A percentile compares a stretch with the other conserved stretches of the same genome.
phyloP scores from a whole-genome alignment of 2,797 vertebrate species.

The Tapera naevia region DNA sequence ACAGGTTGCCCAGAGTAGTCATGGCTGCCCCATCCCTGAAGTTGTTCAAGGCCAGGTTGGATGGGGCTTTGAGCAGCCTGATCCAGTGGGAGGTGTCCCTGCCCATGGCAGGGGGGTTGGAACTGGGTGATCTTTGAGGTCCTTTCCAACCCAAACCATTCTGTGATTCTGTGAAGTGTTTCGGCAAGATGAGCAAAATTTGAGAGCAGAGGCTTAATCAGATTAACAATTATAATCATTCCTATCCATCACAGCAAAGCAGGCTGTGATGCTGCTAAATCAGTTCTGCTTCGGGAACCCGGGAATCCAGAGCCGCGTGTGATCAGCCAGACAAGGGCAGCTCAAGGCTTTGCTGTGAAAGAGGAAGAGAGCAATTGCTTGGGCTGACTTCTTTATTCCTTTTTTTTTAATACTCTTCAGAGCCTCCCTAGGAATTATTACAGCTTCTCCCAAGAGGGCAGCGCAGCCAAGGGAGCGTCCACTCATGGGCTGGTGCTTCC shows the following conservation, averaged over 20 bases:
- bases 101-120: too few species aligned
- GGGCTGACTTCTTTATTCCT: background rate
- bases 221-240: constrained; percentile 8
- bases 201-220: background rate
- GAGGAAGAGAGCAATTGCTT: background rate
- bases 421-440: constrained; percentile 18
- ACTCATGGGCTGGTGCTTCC: background rate
- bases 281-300: background rate
- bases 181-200: background rate
- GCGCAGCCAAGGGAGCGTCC: background rate
- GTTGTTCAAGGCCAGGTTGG: too few species aligned
- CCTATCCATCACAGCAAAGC: background rate
- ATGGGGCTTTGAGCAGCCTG: too few species aligned
- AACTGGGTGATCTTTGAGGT: too few species aligned
- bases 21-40: too few species aligned
- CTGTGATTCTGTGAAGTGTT: too few species aligned
- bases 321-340: background rate
- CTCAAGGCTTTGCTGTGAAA: background rate
- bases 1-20: too few species aligned
- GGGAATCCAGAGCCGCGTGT: background rate
- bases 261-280: background rate
- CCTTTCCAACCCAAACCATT: too few species aligned
- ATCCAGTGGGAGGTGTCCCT: too few species aligned
- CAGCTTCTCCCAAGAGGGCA: background rate
- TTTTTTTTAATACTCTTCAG: background rate